These are phyloP conservation scores for Rousettus madagascariensis DNA, from an alignment of 2,797 vertebrate species.

Conservation along the genomic window DNA sequence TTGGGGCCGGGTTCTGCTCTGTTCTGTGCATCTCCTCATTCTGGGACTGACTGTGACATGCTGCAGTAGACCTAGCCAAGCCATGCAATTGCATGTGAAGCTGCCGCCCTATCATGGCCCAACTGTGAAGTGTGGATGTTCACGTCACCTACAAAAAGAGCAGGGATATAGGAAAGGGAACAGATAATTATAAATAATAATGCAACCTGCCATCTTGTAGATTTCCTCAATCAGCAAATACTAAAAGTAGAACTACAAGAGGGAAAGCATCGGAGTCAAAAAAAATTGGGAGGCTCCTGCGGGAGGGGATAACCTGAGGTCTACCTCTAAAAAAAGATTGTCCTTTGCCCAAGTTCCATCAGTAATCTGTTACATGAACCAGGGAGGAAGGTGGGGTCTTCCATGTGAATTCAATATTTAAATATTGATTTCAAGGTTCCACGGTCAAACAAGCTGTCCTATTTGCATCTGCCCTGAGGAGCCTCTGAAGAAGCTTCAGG, in stretches of 20 bases:
- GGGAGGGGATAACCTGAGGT: background rate
- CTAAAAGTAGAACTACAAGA: background rate
- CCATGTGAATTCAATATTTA: background rate
- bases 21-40: background rate
- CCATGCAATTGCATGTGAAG: accelerated
- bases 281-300: background rate
- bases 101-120: background rate
- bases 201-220: background rate
- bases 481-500: background rate
- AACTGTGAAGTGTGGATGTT: accelerated
- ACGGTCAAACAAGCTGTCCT: background rate
- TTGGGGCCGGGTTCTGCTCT: background rate
- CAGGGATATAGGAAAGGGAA: background rate
- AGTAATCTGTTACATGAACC: background rate
- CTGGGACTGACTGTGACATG: accelerated
- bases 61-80: background rate
- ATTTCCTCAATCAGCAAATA: background rate
- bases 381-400: background rate
- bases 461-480: background rate
- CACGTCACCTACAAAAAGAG: background rate
- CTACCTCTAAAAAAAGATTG: background rate
- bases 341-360: background rate
- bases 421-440: background rate
- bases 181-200: background rate
- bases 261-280: background rate